phyloP scores from a whole-genome alignment of 1,140 invertebrate genomes.

The Euschistus heros region DNA sequence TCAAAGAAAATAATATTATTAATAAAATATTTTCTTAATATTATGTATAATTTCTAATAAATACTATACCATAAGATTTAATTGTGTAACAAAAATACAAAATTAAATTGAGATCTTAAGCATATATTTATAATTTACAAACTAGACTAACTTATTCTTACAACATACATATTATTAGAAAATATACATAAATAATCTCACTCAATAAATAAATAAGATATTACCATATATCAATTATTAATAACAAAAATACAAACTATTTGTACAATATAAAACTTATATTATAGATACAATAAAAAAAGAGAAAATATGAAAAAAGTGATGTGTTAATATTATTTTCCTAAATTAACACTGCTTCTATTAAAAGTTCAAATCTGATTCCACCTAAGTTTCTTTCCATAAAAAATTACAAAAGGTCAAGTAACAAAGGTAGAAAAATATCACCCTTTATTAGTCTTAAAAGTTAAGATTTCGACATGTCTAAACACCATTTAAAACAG shows the following conservation, averaged over 20 bases:
- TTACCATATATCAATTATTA: background rate
- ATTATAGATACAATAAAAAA: too few relatives aligned
- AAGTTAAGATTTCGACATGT: too few relatives aligned
- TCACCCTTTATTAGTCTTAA: slow-evolving; percentile 15
- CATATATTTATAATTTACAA: slow-evolving; percentile 3
- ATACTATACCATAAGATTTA: background rate
- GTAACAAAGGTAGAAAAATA: slow-evolving; percentile 17
- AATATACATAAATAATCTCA: slow-evolving; percentile 7
- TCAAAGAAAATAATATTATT: too few relatives aligned
- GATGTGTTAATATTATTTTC: background rate
- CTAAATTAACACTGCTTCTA: background rate
- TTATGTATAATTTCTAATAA: background rate
- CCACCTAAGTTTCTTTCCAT: slow-evolving; percentile 1
- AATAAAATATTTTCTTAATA: slow-evolving; percentile 11
- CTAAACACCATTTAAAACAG: too few relatives aligned
- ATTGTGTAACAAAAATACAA: background rate
- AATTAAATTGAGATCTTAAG: slow-evolving; percentile 13
- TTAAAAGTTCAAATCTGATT: background rate
- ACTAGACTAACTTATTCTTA: background rate
- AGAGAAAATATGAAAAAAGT: background rate
- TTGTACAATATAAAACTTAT: slow-evolving; percentile 1
- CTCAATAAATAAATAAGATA: slow-evolving; percentile 6
- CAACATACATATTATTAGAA: background rate
- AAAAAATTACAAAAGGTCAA: slow-evolving; percentile 10
- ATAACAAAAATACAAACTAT: slow-evolving; percentile 16